These are phyloP conservation scores for Onchidella celtica DNA, from an alignment of 2,888 invertebrate genomes.

Conservation along the genomic window DNA sequence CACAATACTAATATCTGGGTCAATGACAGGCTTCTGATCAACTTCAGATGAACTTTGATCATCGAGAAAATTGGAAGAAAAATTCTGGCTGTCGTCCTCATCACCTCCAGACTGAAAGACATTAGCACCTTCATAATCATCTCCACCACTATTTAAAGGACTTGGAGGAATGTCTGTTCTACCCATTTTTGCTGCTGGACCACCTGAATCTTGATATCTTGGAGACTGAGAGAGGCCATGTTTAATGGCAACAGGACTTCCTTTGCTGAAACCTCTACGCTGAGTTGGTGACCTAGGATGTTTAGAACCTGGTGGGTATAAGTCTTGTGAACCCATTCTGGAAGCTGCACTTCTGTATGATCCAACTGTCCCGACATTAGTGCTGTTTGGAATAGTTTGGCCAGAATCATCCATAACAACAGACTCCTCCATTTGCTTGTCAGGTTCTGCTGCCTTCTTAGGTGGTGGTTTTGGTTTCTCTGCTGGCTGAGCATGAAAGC, in stretches of 20 bases:
- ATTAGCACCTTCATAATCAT: constrained; percentile 43
- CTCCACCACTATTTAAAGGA: constrained; percentile 36
- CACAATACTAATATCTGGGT: constrained; percentile 50
- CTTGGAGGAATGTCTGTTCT: constrained; percentile 31
- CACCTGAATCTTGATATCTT: constrained; percentile 46
- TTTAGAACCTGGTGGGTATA: constrained; percentile 36
- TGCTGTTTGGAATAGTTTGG: constrained; percentile 47
- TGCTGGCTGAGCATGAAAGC: constrained; percentile 56
- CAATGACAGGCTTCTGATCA: constrained; percentile 50
- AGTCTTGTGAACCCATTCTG: constrained; percentile 19
- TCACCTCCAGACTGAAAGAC: constrained; percentile 48
- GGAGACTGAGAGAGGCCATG: constrained; percentile 42
- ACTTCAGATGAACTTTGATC: constrained; percentile 46
- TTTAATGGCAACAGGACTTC: constrained; percentile 14
- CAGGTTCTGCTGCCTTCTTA: constrained; percentile 41
- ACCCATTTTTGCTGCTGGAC: constrained; percentile 41
- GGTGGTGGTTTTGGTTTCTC: constrained; percentile 47
- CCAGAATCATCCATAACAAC: constrained; percentile 45
- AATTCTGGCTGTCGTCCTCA: constrained; percentile 41
- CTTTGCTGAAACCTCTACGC: constrained; percentile 16
- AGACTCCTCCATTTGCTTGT: constrained; percentile 45
- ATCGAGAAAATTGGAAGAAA: constrained; percentile 39
- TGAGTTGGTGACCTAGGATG: constrained; percentile 45
- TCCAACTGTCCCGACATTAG: constrained; percentile 51
- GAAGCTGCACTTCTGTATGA: constrained; percentile 33